Evolutionary conservation across 2,888 invertebrate species (phyloP).

Genomic region (Euzetes globulus): DNA sequence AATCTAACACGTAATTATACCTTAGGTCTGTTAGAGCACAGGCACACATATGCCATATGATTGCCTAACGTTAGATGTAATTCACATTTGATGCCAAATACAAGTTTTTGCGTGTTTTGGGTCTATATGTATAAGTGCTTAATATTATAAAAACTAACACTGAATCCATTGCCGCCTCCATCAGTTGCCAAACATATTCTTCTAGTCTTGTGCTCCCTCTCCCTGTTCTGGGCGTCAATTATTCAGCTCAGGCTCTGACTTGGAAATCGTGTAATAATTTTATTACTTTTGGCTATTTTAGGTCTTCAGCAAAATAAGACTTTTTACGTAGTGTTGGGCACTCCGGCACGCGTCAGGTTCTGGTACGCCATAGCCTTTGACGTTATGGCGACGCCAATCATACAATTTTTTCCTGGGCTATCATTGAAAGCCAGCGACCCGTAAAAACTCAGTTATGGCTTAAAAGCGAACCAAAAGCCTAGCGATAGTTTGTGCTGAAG

Average conservation of each 20-base stretch:
- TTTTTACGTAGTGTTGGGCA: not conserved
- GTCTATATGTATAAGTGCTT: not conserved
- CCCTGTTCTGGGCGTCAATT: slow-evolving; percentile 21
- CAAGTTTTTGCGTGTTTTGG: not conserved
- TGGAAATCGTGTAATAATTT: slow-evolving; percentile 13
- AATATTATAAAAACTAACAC: not conserved
- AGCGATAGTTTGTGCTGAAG: not conserved
- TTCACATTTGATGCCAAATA: not conserved
- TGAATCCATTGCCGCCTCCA: slow-evolving; percentile 6
- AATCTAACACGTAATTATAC: not conserved
- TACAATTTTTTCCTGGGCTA: slow-evolving; percentile 7
- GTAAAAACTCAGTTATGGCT: slow-evolving; percentile 11
- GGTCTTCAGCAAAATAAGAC: not conserved
- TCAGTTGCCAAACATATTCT: slow-evolving; percentile 1
- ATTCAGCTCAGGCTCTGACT: slow-evolving; percentile 14
- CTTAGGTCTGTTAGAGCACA: not conserved
- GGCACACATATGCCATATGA: not conserved
- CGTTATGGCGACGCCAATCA: not conserved
- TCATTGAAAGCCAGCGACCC: slow-evolving; percentile 1
- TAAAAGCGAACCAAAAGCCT: not conserved
- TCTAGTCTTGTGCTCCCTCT: not conserved
- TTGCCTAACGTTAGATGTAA: not conserved
- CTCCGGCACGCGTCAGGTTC: not conserved
- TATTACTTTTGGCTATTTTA: slow-evolving; percentile 19
- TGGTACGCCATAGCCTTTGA: not conserved